Evolutionary conservation across 2,113 vertebrate genomes (phyloP), one percentile per base, ranked within the genome.

Genomic region (Atractosteus spatula): DNA sequence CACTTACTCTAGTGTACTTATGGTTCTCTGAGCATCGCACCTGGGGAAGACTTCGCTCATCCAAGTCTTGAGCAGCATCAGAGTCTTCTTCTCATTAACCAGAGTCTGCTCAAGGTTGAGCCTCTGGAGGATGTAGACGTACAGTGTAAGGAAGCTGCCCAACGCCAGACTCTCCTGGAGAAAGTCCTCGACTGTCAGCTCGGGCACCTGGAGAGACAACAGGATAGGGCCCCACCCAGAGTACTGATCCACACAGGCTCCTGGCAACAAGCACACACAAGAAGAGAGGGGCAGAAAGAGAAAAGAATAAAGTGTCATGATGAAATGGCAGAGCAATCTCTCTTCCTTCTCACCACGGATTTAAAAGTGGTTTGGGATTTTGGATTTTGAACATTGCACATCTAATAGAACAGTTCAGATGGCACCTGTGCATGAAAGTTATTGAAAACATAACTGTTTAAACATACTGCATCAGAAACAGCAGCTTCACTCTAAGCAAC

Each of bases 131-230:
- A 96, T 84, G 80, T 97, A 97, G 72, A 97, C 93, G 0, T 97
- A 95, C 0, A 99, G 93, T 0, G 97, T 99, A 74, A 99, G 81
- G 85, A 96, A 97, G 84, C 96, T 96, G 73, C 95, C 94, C 13
- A 95, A 87, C 14, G 92, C 89, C 62, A 97, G 86, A 81, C 96
- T 98, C 79, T 98, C 97, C 70, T 94, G 93, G 42, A 99, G 87
- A 78, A 99, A 99, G 77, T 98, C 97, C 66, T 96, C 94, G 63
- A 92, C 92, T 12, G 96, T 97, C 73, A 99, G 92, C 82, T 99
- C 97, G 3, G 97, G 97, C 81, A 99, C 96, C 81, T 98, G 96
- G 63, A 99, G 92, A 0, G 97, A 96, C 3, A 91, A 96, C 13
- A 99, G 87, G 62, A 99, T 87, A 57, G 96, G 96, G 16, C 96